A percentile compares a stretch with the other conserved stretches of the same genome.
These are phyloP conservation scores for Zapus hudsonius DNA, from an alignment of 2,113 vertebrate species.

Conservation along the genomic window DNA sequence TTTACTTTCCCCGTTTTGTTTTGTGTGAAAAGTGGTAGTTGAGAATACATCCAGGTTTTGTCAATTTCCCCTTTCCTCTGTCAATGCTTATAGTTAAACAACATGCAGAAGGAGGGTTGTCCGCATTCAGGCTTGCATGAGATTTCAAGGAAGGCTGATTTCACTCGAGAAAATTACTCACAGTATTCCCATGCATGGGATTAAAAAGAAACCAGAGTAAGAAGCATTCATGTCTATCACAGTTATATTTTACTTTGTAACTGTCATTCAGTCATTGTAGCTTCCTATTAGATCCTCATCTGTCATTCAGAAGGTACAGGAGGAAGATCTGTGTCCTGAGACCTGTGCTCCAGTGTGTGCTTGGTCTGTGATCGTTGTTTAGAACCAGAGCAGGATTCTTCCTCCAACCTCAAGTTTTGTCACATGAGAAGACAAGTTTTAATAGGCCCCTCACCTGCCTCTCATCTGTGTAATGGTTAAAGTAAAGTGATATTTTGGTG, in stretches of 20 bases:
- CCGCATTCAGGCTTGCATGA: constrained; percentile 63
- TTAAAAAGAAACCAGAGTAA: constrained; percentile 44
- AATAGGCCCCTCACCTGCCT: neutral
- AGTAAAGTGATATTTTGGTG: neutral
- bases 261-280: constrained; percentile 30
- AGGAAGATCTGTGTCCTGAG: neutral
- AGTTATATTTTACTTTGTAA: constrained; percentile 12
- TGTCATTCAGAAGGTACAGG: neutral
- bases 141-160: constrained; percentile 61
- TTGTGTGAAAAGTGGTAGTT: constrained; percentile 61
- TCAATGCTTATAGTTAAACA: constrained; percentile 27
- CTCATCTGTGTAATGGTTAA: neutral
- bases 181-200: neutral
- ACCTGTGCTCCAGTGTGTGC: neutral
- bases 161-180: constrained; percentile 60
- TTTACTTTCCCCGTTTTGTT: constrained; percentile 40
- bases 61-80: constrained; percentile 54
- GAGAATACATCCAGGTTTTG: constrained; percentile 61
- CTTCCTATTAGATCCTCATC: constrained; percentile 32
- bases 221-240: constrained; percentile 43
- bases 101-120: constrained; percentile 57
- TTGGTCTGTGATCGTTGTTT: neutral
- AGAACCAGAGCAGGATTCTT: neutral
- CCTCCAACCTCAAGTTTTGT: neutral
- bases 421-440: neutral